Base-by-base conservation (phyloP, 2,797 vertebrate genomes). In the Lates japonicus region DNA sequence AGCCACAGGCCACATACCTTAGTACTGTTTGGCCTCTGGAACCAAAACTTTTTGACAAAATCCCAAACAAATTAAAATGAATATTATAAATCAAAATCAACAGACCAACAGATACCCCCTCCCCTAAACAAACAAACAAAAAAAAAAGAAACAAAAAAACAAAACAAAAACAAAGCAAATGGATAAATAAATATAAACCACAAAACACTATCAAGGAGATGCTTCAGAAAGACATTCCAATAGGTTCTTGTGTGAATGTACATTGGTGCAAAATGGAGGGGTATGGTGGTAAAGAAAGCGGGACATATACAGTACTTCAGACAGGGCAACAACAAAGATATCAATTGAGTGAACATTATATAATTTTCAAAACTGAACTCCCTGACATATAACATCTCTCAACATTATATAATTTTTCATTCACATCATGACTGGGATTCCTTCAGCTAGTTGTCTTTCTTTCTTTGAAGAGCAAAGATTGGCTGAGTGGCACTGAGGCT, bases 301-400 rank as follows among this genome's bases (percentile, higher is more conserved):
- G 90, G 86, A 91, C 85, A 90, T 91, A 81, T 89, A 93, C 88
- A 91, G 90, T 90, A 93, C 90, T 92, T 90, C 77, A 93, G 88
- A 94, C 90, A 90, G 92, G 88, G 90, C 88, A 87, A 92, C 87
- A 87, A 90, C 87, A 90, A 91, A 90, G 78, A 91, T 92, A 90
- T 90, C 83, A 80, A 91, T 88, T 71, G 84, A 79, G 80, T 87
- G 77, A 92, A 88, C 85, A 87, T 90, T 83, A 93, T 91, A 92
- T 90, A 7, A 82, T 86, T 90, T 90, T 88, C 42, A 89, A 87
- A 92, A 90, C 84, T 83, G 84, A 93, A 89, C 84, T 94, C 93
- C 93, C 92, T 92, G 93, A 94, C 92, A 91, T 91, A 89, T 84
- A 90, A 83, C 80, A 82, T 86, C 85, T 92, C 87, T 93, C 84